Conservation (phyloP, 2,888 invertebrate genomes). For the Dryococelus australis region DNA sequence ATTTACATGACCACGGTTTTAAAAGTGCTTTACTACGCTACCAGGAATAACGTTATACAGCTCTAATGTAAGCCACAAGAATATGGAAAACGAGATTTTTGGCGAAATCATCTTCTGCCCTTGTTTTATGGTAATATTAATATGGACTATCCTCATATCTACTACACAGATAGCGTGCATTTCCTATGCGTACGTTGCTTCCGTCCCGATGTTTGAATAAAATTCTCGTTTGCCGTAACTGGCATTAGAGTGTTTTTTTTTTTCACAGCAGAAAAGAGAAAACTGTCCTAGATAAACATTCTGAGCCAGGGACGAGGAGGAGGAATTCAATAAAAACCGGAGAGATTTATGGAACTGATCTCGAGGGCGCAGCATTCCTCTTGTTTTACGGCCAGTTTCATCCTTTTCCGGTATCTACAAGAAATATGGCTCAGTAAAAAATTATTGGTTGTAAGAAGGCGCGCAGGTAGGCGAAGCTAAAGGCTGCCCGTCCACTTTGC, state of each 20-base stretch:
- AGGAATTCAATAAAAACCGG: not conserved
- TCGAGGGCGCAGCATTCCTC: not conserved
- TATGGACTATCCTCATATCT: not conserved
- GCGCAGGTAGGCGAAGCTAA: not conserved
- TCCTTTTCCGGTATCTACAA: not conserved
- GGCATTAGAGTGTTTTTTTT: not conserved
- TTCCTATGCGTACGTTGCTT: not conserved
- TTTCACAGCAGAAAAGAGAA: not conserved
- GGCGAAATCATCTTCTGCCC: not conserved
- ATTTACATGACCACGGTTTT: no score
- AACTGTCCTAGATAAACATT: not conserved
- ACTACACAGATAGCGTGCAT: not conserved
- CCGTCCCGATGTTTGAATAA: not conserved
- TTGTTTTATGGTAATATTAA: slow-evolving; percentile 1
- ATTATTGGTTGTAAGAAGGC: not conserved
- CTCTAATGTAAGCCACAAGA: not conserved
- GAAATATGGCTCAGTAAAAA: not conserved
- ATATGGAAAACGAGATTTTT: not conserved
- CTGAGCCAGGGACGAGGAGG: not conserved
- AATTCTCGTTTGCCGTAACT: not conserved
- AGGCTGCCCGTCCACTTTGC: not conserved
- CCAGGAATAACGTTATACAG: not conserved
- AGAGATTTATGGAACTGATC: not conserved
- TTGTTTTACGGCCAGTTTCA: not conserved
- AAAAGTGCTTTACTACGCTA: no score